phyloP scores from a whole-genome alignment of 2,888 invertebrate genomes.

The Apodemia zela region DNA sequence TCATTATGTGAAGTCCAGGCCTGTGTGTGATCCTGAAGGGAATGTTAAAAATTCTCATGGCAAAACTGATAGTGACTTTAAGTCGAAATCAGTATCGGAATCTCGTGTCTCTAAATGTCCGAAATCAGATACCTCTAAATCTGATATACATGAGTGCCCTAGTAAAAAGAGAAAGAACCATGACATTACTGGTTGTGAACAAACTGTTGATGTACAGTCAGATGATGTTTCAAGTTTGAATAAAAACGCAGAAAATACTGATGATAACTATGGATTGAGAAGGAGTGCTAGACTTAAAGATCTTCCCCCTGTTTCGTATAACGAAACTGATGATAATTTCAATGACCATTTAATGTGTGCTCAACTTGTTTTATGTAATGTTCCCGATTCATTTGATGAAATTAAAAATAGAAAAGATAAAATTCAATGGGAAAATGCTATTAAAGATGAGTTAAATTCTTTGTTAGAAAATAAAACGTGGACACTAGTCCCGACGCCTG shows the following conservation, averaged over 20 bases:
- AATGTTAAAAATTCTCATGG: conserved; percentile 25
- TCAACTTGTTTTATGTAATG: conserved; percentile 15
- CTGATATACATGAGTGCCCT: conserved; percentile 23
- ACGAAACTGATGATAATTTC: conserved; percentile 21
- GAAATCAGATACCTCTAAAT: conserved; percentile 28
- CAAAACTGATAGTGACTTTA: conserved; percentile 25
- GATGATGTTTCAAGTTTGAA: background rate
- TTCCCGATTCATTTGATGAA: background rate
- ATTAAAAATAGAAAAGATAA: conserved; percentile 28
- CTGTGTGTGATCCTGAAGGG: conserved; percentile 21
- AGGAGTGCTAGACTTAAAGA: conserved; percentile 30
- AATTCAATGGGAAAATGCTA: too few species aligned
- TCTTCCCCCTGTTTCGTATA: conserved; percentile 40
- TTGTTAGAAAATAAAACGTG: conserved; percentile 33
- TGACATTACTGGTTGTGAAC: background rate
- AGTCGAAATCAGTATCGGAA: conserved; percentile 25
- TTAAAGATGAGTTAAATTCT: conserved; percentile 25
- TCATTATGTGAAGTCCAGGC: conserved; percentile 37
- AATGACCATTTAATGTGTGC: conserved; percentile 27
- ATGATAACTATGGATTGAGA: conserved; percentile 8
- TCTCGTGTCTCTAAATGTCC: conserved; percentile 21
- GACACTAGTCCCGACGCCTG: conserved; percentile 32
- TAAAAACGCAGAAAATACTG: conserved; percentile 19
- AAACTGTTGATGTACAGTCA: background rate
- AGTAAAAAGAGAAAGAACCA: conserved; percentile 26